These are phyloP conservation scores for Mus caroli DNA, from an alignment of 2,797 vertebrate species.

Conservation along the genomic window DNA sequence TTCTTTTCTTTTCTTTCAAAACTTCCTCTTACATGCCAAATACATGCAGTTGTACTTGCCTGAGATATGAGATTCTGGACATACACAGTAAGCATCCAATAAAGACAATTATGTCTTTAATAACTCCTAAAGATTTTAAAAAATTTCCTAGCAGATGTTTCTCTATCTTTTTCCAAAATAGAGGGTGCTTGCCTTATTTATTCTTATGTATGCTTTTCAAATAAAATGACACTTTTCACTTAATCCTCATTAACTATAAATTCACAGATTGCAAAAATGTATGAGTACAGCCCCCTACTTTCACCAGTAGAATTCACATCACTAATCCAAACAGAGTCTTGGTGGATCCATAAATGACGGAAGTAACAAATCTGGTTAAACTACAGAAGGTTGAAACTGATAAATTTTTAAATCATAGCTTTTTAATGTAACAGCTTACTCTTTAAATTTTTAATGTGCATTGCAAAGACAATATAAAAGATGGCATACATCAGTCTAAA, in stretches of 20 bases:
- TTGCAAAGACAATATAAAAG: conserved; percentile 84
- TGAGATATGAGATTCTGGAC: not conserved
- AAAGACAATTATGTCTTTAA: not conserved
- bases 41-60: not conserved
- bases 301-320: not conserved
- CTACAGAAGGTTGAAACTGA: conserved; percentile 58
- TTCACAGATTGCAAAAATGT: conserved; percentile 34
- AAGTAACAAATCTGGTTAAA: conserved; percentile 69
- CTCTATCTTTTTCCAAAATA: not conserved
- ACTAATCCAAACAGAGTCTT: conserved; percentile 48
- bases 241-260: not conserved
- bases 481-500: conserved; percentile 83
- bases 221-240: not conserved
- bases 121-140: not conserved
- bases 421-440: conserved; percentile 78
- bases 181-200: not conserved
- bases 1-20: not conserved
- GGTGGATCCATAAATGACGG: conserved; percentile 45
- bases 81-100: not conserved
- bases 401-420: conserved; percentile 77
- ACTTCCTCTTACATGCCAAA: not conserved
- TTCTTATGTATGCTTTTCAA: not conserved
- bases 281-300: not conserved
- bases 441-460: conserved; percentile 81
- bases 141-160: conserved; percentile 18